Percentiles rank a stretch among this genome's conserved stretches.
Conservation (phyloP, 2,797 vertebrate genomes). For the Tinamus major region DNA sequence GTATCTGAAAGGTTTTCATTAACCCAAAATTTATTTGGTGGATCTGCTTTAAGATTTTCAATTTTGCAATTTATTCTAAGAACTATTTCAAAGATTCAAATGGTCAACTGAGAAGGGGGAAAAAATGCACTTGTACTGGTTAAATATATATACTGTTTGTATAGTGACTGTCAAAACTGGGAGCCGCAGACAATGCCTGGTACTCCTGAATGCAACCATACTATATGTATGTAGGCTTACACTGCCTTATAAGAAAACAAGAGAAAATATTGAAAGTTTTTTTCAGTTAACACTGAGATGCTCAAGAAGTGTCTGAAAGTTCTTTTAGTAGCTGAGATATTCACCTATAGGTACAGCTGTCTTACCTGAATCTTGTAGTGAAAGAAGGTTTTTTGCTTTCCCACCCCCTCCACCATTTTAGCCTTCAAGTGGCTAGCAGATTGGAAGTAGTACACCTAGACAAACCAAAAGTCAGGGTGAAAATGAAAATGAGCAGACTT, state of each 20-base stretch:
- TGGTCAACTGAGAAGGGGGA: neutral
- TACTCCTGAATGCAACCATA: neutral
- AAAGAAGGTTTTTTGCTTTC: neutral
- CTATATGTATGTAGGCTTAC: neutral
- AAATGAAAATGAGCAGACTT: neutral
- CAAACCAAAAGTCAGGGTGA: neutral
- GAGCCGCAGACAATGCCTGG: neutral
- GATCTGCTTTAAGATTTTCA: neutral
- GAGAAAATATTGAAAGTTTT: neutral
- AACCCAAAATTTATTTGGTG: neutral
- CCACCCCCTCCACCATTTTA: fast-evolving
- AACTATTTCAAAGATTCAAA: neutral
- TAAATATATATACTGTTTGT: neutral
- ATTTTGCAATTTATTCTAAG: neutral
- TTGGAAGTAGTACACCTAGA: neutral
- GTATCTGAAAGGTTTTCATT: neutral
- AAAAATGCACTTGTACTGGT: neutral
- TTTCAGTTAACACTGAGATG: neutral
- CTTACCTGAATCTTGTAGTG: neutral
- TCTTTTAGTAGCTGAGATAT: neutral
- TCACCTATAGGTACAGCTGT: neutral
- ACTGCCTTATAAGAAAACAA: neutral
- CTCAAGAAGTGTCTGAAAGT: neutral
- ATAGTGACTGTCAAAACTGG: neutral
- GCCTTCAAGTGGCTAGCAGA: neutral